Conservation (phyloP, 2,888 invertebrate genomes). For the Pilophorus perplexus region DNA sequence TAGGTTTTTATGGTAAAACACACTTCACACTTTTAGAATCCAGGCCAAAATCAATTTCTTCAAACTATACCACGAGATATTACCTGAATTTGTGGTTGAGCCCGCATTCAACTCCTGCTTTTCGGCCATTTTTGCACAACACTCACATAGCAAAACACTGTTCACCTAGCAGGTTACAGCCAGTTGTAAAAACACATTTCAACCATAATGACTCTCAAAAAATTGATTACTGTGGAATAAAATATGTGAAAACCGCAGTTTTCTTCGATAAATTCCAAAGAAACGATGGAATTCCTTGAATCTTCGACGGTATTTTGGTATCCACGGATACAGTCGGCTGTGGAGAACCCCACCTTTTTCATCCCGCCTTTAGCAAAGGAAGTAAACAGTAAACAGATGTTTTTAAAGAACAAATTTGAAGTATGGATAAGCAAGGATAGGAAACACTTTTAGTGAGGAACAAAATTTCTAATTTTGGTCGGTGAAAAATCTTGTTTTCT, state of each 20-base stretch:
- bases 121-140: conserved; percentile 49
- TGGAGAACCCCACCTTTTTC: conserved; percentile 30
- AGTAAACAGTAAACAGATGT: too few relatives aligned
- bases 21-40: not conserved
- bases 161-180: conserved; percentile 34
- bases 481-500: too few relatives aligned
- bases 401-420: too few relatives aligned
- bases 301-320: too few relatives aligned
- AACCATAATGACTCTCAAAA: not conserved
- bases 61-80: conserved; percentile 22
- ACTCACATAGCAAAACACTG: conserved; percentile 41
- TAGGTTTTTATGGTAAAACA: not conserved
- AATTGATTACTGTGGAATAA: not conserved
- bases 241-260: not conserved
- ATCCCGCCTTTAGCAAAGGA: too few relatives aligned
- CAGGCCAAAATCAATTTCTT: not conserved
- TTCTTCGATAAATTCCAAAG: not conserved
- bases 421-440: too few relatives aligned
- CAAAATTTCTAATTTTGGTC: too few relatives aligned
- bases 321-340: conserved; percentile 11
- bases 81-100: conserved; percentile 47
- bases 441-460: too few relatives aligned
- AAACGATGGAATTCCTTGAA: not conserved
- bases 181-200: not conserved
- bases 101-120: conserved; percentile 47